These are phyloP conservation scores for Xiphophorus couchianus DNA, from an alignment of 2,113 vertebrate species.

Conservation along the genomic window DNA sequence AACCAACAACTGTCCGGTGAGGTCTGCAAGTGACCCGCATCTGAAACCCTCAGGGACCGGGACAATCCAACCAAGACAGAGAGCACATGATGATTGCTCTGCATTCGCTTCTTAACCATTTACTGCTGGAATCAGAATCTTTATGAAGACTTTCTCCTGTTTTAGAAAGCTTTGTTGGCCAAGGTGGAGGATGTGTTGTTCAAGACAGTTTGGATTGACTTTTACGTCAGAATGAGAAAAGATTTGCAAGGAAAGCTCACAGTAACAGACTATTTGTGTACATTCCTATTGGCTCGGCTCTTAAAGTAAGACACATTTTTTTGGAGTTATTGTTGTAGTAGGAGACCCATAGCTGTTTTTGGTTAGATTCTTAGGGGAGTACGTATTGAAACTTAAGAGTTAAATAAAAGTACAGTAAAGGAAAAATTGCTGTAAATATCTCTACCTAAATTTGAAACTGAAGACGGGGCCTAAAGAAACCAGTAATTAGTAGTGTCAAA, in stretches of 20 bases:
- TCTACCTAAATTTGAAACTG: neutral
- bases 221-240: neutral
- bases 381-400: conserved; percentile 24
- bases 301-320: neutral
- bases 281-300: conserved; percentile 23
- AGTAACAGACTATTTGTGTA: conserved; percentile 8
- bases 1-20: neutral
- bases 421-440: conserved; percentile 4
- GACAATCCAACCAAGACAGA: neutral
- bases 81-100: neutral
- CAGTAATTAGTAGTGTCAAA: neutral
- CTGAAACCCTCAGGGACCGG: neutral
- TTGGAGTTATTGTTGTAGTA: conserved; percentile 26
- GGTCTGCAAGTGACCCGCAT: conserved; percentile 1
- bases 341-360: neutral
- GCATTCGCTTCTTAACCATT: neutral
- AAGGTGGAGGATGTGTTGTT: neutral
- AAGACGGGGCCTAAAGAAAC: conserved; percentile 2
- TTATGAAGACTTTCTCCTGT: neutral
- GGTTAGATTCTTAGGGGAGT: no score
- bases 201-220: no score
- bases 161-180: neutral
- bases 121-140: neutral
- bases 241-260: neutral
- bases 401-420: neutral